These are phyloP conservation scores for Iphiclides podalirius DNA, from an alignment of 2,888 invertebrate species.

Conservation along the genomic window DNA sequence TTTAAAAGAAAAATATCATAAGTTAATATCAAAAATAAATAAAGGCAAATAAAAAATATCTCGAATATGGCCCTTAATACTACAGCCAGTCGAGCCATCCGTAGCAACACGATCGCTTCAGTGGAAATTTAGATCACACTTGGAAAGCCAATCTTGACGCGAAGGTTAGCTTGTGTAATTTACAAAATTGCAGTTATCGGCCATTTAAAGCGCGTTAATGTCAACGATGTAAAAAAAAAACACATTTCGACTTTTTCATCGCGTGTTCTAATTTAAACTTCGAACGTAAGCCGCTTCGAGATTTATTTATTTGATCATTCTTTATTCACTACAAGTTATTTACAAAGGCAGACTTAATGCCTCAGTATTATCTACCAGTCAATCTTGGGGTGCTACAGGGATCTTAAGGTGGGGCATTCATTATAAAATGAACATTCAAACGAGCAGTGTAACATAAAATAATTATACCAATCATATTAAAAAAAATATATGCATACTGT, in stretches of 20 bases:
- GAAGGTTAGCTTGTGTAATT: conserved; percentile 38
- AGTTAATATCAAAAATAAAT: no score
- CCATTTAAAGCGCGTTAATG: conserved; percentile 22
- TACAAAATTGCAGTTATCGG: conserved; percentile 26
- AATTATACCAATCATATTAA: no score
- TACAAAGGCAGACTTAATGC: no score
- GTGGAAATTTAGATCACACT: conserved; percentile 41
- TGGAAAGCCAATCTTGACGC: conserved; percentile 35
- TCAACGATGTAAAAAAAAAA: conserved; percentile 9
- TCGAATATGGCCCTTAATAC: conserved; percentile 40
- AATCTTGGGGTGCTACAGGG: no score
- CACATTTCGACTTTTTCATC: neutral
- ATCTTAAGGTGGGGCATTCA: no score
- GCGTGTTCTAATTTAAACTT: conserved; percentile 11
- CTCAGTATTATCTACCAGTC: no score
- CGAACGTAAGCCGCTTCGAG: conserved; percentile 7
- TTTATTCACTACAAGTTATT: no score
- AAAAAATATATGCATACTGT: no score
- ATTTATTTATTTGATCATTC: no score
- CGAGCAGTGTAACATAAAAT: no score
- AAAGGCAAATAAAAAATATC: conserved; percentile 40
- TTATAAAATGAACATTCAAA: no score
- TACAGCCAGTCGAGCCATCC: conserved; percentile 33
- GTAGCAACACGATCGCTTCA: conserved; percentile 32
- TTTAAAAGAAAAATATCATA: no score